These are phyloP conservation scores for Drosophila bocqueti DNA, from an alignment of 1,140 invertebrate genomes.

Conservation along the genomic window DNA sequence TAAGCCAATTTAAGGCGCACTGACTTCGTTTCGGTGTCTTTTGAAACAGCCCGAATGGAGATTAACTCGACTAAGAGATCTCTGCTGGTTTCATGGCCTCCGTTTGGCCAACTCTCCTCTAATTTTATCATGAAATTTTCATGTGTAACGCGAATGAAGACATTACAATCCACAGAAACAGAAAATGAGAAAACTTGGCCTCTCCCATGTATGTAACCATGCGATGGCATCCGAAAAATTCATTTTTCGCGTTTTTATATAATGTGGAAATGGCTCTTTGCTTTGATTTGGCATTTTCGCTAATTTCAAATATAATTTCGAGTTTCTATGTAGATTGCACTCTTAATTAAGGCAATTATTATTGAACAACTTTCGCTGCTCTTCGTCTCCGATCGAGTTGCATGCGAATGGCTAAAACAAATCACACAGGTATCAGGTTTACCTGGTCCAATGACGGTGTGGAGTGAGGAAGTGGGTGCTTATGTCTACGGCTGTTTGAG, in stretches of 20 bases:
- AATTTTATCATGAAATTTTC: constrained; percentile 37
- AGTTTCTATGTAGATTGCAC: constrained; percentile 64
- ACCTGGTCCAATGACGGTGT: constrained; percentile 3
- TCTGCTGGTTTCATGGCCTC: constrained; percentile 32
- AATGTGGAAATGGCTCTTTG: constrained; percentile 59
- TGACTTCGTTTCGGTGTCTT: constrained; percentile 38
- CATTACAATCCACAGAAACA: constrained; percentile 22
- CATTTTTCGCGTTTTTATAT: constrained; percentile 68
- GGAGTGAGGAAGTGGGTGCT: constrained; percentile 39
- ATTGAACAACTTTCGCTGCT: constrained; percentile 65
- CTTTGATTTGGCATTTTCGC: constrained; percentile 43
- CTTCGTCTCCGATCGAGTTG: constrained; percentile 27
- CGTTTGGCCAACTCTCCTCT: constrained; percentile 35
- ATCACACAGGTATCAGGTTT: constrained; percentile 52
- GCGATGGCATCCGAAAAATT: constrained; percentile 56
- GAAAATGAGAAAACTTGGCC: constrained; percentile 39
- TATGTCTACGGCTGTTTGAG: constrained; percentile 15
- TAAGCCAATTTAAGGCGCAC: constrained; percentile 38
- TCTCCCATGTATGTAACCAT: constrained; percentile 24
- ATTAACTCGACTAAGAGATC: constrained; percentile 32
- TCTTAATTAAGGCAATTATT: constrained; percentile 50
- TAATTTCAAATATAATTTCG: constrained; percentile 53
- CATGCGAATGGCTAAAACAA: constrained; percentile 43
- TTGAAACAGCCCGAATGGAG: constrained; percentile 32
- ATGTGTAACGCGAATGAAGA: constrained; percentile 49